Evolutionary conservation across 2,797 vertebrate species (phyloP).

Genomic region (Spondyliosoma cantharus): DNA sequence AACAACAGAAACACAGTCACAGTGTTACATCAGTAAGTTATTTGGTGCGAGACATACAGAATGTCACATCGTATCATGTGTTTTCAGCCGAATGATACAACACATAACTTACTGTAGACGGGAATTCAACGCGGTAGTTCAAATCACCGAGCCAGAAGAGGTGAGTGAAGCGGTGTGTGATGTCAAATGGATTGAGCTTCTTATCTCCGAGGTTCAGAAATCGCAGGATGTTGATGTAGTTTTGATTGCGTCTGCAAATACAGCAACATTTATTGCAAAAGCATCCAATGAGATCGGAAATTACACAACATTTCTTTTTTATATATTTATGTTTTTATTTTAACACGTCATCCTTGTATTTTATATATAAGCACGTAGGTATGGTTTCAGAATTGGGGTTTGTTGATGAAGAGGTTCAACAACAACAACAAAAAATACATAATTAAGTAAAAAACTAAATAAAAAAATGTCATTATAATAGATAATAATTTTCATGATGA

Average conservation of each 20-base stretch:
- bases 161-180: slow-evolving; percentile 96
- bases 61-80: too few relatives aligned
- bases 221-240: slow-evolving; percentile 93
- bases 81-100: neutral
- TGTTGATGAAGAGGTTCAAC: neutral
- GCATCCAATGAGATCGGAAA: neutral
- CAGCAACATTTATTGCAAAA: neutral
- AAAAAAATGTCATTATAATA: too few relatives aligned
- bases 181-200: slow-evolving; percentile 95
- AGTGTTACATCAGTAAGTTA: too few relatives aligned
- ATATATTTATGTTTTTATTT: neutral
- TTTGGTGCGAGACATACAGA: too few relatives aligned
- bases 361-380: neutral
- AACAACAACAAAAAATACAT: too few relatives aligned
- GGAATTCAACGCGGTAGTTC: slow-evolving; percentile 94
- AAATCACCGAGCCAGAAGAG: slow-evolving; percentile 98
- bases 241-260: slow-evolving; percentile 93
- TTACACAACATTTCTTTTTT: neutral
- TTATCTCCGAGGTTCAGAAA: slow-evolving; percentile 96
- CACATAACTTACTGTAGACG: slow-evolving; percentile 82
- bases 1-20: neutral
- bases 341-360: neutral
- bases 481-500: too few relatives aligned
- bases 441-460: too few relatives aligned
- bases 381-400: too few relatives aligned